A percentile compares a stretch with the other conserved stretches of the same genome.
These are phyloP conservation scores for Genyomyrus donnyi DNA, from an alignment of 2,113 vertebrate species.

Conservation along the genomic window DNA sequence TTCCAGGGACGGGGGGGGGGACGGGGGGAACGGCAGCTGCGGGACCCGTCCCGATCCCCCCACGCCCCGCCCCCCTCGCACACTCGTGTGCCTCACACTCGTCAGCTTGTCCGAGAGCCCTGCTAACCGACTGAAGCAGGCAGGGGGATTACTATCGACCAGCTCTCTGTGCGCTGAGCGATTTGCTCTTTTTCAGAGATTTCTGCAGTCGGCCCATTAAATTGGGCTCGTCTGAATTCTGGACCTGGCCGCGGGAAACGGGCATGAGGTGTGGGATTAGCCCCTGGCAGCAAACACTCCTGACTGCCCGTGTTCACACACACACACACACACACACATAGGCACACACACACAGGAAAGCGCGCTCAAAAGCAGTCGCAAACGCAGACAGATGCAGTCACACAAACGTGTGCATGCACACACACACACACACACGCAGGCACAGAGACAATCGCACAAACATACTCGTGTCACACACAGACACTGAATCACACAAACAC, in stretches of 20 bases:
- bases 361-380: neutral
- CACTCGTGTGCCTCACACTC: neutral
- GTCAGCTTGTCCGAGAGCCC: neutral
- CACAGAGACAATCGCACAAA: neutral
- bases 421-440: neutral
- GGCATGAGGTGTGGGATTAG: conserved; percentile 20
- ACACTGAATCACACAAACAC: neutral
- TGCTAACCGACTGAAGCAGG: conserved; percentile 35
- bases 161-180: conserved; percentile 32
- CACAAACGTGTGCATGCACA: neutral
- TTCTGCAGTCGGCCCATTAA: conserved; percentile 31
- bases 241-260: conserved; percentile 3
- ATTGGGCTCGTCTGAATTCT: conserved; percentile 24
- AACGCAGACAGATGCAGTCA: neutral
- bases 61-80: neutral
- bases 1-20: neutral
- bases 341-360: neutral
- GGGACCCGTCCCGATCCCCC: neutral
- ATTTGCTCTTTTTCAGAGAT: conserved; percentile 26
- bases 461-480: neutral
- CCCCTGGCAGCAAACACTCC: conserved; percentile 1
- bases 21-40: neutral
- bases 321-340: neutral
- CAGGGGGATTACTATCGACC: conserved; percentile 52
- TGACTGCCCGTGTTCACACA: neutral